Conservation (phyloP, 35 echinoderm and acorn worm genomes). For the Ophioderma brevispina region DNA sequence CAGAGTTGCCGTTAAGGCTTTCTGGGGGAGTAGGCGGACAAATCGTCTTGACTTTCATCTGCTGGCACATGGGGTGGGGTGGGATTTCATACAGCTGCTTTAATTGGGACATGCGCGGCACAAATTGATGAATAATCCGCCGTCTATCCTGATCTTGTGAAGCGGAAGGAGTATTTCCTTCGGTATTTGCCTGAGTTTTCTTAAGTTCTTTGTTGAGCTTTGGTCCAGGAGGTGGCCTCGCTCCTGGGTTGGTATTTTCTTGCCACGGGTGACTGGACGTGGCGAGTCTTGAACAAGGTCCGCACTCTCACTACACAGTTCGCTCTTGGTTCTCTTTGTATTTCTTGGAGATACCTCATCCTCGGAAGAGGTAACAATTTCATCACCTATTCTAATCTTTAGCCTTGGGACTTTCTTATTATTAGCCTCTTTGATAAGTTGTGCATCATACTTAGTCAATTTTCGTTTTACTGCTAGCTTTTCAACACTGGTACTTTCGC, state of each 20-base stretch:
- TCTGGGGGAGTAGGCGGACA: background rate
- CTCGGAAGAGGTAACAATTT: slow-evolving; percentile 82
- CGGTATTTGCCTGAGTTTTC: background rate
- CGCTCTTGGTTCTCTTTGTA: background rate
- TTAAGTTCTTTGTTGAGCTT: background rate
- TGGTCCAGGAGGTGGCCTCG: background rate
- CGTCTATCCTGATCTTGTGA: background rate
- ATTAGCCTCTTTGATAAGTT: slow-evolving; percentile 23
- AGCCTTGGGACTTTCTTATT: slow-evolving; percentile 65
- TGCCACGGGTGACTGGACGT: slow-evolving; percentile 6
- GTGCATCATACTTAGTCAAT: slow-evolving; percentile 55
- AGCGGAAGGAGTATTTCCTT: background rate
- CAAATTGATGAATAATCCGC: slow-evolving; percentile 16
- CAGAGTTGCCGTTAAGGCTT: background rate
- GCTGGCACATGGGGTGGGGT: slow-evolving; percentile 13
- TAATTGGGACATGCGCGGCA: slow-evolving; percentile 33
- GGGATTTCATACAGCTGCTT: slow-evolving; percentile 35
- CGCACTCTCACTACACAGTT: background rate
- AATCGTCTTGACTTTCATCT: background rate
- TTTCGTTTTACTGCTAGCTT: slow-evolving; percentile 21
- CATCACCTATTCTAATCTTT: slow-evolving; percentile 84
- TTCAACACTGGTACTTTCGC: background rate
- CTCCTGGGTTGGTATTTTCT: slow-evolving; percentile 15
- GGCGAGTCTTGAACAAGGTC: background rate
- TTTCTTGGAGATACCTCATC: slow-evolving; percentile 54